Percentiles rank a stretch among this genome's conserved stretches.
Evolutionary conservation across 2,113 vertebrate species (phyloP).

Genomic region (Isichthys henryi): DNA sequence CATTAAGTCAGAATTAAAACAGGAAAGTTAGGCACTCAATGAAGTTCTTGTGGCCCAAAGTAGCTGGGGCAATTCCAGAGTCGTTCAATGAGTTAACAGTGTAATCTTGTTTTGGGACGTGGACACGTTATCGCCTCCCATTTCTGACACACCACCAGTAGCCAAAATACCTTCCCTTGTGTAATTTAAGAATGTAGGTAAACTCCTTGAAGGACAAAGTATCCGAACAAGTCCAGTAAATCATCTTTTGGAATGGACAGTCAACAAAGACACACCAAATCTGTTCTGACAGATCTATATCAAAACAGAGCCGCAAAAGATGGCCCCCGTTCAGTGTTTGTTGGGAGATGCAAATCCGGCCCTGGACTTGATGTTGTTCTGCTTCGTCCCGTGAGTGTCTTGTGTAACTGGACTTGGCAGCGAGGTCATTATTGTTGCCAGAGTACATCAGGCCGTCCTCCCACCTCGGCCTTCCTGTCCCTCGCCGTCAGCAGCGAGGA

Average conservation of each 20-base stretch:
- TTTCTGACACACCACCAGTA: neutral
- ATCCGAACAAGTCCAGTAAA: neutral
- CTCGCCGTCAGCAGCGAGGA: neutral
- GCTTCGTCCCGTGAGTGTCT: neutral
- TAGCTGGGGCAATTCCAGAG: too few species aligned
- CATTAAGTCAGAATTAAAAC: neutral
- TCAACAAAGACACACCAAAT: neutral
- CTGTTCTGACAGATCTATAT: neutral
- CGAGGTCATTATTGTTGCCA: neutral
- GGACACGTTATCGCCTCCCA: neutral
- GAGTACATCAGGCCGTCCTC: neutral
- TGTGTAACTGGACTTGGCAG: constrained; percentile 13
- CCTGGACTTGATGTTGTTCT: neutral
- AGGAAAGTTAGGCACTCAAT: neutral
- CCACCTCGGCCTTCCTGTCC: neutral
- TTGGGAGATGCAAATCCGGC: neutral
- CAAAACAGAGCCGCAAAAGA: neutral
- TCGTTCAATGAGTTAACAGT: neutral
- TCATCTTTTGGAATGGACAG: too few species aligned
- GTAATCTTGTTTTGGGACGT: neutral
- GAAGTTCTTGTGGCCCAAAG: neutral
- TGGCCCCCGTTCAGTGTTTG: neutral
- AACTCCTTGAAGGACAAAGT: neutral
- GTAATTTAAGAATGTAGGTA: neutral
- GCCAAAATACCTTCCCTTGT: neutral